Percentiles rank a stretch among this genome's conserved stretches.
phyloP scores from a whole-genome alignment of 2,113 vertebrate species.

The Peucedramus taeniatus region DNA sequence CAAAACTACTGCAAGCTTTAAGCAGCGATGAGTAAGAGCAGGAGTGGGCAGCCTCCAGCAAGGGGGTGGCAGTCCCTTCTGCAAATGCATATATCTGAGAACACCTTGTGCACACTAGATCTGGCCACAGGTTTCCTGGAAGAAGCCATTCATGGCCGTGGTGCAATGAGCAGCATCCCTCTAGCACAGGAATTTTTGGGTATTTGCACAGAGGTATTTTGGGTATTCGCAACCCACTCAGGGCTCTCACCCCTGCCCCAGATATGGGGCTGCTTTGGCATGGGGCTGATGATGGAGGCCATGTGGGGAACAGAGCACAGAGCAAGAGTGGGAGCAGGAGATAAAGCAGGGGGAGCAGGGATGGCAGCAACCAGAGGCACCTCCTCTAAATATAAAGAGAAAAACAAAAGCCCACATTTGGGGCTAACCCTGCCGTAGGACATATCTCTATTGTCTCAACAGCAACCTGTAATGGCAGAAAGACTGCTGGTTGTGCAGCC shows the following conservation, averaged over 20 bases:
- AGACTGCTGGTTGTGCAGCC: not conserved
- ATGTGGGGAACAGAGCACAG: not conserved
- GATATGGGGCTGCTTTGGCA: not conserved
- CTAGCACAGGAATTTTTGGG: fast-evolving
- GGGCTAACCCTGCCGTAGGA: not conserved
- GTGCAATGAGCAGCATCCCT: not conserved
- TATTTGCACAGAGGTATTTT: not conserved
- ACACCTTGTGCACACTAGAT: not conserved
- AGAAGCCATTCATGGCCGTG: fast-evolving
- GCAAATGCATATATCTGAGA: not conserved
- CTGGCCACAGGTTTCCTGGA: not conserved
- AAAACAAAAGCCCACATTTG: not conserved
- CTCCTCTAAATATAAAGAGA: not conserved
- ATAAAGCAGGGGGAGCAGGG: not conserved
- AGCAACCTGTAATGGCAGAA: not conserved
- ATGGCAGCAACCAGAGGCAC: not conserved
- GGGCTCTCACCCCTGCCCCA: not conserved
- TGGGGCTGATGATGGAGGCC: fast-evolving
- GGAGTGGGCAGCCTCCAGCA: not conserved
- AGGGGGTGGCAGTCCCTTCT: not conserved
- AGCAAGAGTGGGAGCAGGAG: not conserved
- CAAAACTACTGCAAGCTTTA: not conserved
- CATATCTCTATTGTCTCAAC: not conserved
- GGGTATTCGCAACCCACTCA: not conserved
- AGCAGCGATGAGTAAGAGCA: not conserved